Conservation (phyloP, 2,797 vertebrate species). For the Sciaenops ocellatus region DNA sequence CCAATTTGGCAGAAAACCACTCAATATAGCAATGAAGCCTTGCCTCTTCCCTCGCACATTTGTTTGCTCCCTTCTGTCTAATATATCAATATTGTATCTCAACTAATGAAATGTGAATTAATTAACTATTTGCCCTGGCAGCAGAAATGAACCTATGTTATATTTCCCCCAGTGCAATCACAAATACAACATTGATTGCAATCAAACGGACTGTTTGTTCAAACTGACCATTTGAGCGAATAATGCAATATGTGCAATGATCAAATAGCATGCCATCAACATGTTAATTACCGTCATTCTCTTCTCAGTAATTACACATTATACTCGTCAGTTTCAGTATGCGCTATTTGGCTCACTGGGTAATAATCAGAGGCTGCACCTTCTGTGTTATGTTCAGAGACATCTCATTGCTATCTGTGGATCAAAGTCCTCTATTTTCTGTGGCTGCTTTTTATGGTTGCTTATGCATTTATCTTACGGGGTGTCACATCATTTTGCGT, state of each 20-base stretch:
- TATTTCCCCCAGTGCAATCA: no score
- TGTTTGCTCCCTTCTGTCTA: background rate
- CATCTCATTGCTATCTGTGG: constrained; percentile 25
- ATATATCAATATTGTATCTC: background rate
- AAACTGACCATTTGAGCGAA: constrained; percentile 1
- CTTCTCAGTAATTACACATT: constrained; percentile 4
- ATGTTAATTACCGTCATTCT: constrained; percentile 17
- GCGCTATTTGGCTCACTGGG: constrained; percentile 14
- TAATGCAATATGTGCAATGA: constrained; percentile 16
- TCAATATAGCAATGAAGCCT: background rate
- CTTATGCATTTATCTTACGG: constrained; percentile 39
- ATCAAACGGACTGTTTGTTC: constrained; percentile 1
- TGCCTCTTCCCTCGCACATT: background rate
- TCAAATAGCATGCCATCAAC: constrained; percentile 32
- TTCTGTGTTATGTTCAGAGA: constrained; percentile 2
- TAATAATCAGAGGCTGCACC: constrained; percentile 3
- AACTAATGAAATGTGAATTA: background rate
- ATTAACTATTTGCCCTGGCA: background rate
- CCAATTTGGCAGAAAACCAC: background rate
- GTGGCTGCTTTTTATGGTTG: constrained; percentile 27
- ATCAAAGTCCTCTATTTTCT: constrained; percentile 53
- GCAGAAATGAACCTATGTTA: background rate
- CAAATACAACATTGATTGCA: background rate
- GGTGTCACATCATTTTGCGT: constrained; percentile 16
- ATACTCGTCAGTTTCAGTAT: background rate